A percentile compares a stretch with the other conserved stretches of the same genome.
These are phyloP conservation scores for Salarias fasciatus DNA, from an alignment of 2,797 vertebrate species.

Conservation along the genomic window DNA sequence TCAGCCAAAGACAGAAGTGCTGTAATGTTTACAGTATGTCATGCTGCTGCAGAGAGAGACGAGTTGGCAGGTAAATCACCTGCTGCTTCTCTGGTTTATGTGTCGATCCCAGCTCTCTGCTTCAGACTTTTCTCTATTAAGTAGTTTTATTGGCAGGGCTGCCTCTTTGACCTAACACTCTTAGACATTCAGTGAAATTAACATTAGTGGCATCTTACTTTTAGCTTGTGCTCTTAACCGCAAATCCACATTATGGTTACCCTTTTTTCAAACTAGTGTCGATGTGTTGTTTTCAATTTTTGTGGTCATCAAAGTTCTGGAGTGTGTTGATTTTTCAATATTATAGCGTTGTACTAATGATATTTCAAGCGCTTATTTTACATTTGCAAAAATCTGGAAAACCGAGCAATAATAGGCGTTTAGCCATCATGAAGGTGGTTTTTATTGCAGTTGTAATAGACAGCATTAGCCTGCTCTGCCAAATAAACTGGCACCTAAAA, in stretches of 20 bases:
- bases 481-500: neutral
- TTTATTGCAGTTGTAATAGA: neutral
- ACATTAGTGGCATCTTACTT: neutral
- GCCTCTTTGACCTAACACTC: neutral
- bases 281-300: neutral
- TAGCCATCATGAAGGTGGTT: neutral
- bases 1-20: conserved; percentile 2
- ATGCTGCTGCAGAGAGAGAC: neutral
- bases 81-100: conserved; percentile 1
- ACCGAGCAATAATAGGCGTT: no score
- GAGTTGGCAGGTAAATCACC: conserved; percentile 13
- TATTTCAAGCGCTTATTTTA: conserved; percentile 11
- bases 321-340: no score
- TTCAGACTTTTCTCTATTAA: conserved; percentile 10
- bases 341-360: neutral
- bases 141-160: conserved; percentile 12
- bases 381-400: no score
- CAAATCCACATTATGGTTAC: no score
- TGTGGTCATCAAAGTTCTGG: neutral
- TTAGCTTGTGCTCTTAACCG: no score
- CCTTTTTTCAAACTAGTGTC: neutral
- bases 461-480: neutral
- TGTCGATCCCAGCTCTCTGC: neutral
- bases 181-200: neutral
- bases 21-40: conserved; percentile 5